A percentile compares a stretch with the other conserved stretches of the same genome.
These are phyloP conservation scores for Rhizoglyphus robini DNA, from an alignment of 1,140 invertebrate species.

Conservation along the genomic window DNA sequence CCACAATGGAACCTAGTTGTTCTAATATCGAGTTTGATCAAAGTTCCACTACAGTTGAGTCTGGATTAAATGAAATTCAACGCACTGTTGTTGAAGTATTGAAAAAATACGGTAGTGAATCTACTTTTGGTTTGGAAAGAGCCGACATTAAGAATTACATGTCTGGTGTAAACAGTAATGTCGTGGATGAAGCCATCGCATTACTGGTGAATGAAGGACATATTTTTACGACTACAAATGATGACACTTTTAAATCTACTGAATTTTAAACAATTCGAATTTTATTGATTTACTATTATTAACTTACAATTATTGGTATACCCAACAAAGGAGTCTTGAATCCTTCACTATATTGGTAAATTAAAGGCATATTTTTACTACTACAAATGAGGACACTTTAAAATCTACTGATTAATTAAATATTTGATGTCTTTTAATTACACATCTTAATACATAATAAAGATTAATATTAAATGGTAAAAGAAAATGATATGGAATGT, in stretches of 20 bases:
- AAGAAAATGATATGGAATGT: too few species aligned
- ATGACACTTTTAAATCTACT: constrained; percentile 55
- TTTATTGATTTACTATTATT: too few species aligned
- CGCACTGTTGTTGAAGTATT: not conserved
- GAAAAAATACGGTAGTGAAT: not conserved
- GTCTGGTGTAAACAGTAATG: not conserved
- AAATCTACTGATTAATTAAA: constrained; percentile 40
- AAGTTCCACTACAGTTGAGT: not conserved
- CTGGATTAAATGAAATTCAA: not conserved
- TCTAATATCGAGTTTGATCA: not conserved
- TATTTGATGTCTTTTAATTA: too few species aligned
- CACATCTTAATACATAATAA: too few species aligned
- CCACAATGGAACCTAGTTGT: not conserved
- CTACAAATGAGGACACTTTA: constrained; percentile 65
- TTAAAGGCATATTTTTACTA: constrained; percentile 64
- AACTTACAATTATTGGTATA: too few species aligned
- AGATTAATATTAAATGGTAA: too few species aligned
- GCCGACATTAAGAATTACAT: constrained; percentile 30
- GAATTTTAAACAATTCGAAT: constrained; percentile 31
- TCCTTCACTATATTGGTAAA: constrained; percentile 53
- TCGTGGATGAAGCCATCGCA: constrained; percentile 40
- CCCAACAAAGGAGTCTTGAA: too few species aligned
- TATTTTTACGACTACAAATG: constrained; percentile 66
- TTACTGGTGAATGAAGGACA: constrained; percentile 60
- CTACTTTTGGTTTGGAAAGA: not conserved